Conservation (phyloP, 2,888 invertebrate species). For the Thalpophila matura region DNA sequence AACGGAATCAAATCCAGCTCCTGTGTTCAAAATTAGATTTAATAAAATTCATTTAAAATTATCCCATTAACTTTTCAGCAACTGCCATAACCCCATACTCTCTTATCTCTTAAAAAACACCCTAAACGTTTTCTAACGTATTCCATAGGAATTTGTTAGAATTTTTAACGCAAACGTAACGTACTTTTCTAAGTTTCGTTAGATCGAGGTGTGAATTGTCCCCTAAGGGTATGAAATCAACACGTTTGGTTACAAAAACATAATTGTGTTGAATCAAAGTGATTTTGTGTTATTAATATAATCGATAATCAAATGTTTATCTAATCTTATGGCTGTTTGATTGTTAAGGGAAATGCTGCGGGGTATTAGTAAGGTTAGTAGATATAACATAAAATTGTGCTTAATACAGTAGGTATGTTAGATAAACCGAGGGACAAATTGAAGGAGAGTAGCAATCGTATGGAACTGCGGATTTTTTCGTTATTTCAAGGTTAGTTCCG, state of each 20-base stretch:
- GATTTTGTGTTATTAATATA: conserved; percentile 76
- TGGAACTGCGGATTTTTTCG: too few relatives aligned
- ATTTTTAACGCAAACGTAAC: conserved; percentile 49
- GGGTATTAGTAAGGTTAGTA: conserved; percentile 9
- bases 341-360: conserved; percentile 26
- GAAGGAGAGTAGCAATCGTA: too few relatives aligned
- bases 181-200: conserved; percentile 22
- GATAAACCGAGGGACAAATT: too few relatives aligned
- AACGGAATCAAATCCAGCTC: conserved; percentile 36
- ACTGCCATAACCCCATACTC: conserved; percentile 35
- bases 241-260: conserved; percentile 68
- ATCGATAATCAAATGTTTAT: conserved; percentile 69
- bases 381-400: too few relatives aligned
- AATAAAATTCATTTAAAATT: conserved; percentile 24
- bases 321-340: conserved; percentile 31
- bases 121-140: conserved; percentile 20
- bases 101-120: background rate
- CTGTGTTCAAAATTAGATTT: conserved; percentile 44
- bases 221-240: conserved; percentile 78
- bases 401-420: too few relatives aligned
- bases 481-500: too few relatives aligned
- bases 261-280: conserved; percentile 64
- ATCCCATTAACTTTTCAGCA: conserved; percentile 46
- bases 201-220: conserved; percentile 71
- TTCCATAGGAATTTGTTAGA: background rate